A percentile compares a stretch with the other conserved stretches of the same genome.
Evolutionary conservation across 2,797 vertebrate genomes (phyloP).

Genomic region (Sarcophilus harrisii): DNA sequence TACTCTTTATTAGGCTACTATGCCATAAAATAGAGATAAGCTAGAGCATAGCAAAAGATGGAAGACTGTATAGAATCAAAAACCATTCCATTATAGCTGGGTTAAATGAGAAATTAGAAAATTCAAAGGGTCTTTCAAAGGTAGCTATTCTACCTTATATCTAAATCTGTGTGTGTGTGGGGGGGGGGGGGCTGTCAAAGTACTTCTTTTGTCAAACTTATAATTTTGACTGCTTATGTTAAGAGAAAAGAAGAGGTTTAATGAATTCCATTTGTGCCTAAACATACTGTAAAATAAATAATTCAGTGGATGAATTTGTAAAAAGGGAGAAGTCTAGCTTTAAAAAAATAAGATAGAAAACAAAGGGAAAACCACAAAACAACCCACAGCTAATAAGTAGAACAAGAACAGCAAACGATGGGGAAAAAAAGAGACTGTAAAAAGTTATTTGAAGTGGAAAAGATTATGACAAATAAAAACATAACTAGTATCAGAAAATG

Average conservation of each 20-base stretch:
- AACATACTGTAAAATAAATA: neutral
- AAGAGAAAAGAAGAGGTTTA: neutral
- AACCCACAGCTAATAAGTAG: neutral
- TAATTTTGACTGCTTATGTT: neutral
- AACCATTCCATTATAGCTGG: neutral
- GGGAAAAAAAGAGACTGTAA: neutral
- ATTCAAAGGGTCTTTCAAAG: neutral
- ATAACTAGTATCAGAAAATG: neutral
- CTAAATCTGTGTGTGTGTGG: too few species aligned
- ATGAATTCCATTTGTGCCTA: neutral
- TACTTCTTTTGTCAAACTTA: neutral
- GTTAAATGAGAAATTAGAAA: neutral
- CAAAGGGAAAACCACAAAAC: neutral
- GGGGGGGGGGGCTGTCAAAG: neutral
- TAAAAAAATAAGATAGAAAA: neutral
- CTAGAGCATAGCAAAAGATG: too few species aligned
- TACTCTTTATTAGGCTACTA: neutral
- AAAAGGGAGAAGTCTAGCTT: neutral
- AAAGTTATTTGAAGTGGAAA: neutral
- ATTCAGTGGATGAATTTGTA: neutral
- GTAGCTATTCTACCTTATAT: neutral
- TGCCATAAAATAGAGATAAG: neutral
- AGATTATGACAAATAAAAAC: neutral
- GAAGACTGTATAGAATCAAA: neutral
- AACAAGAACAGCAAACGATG: neutral